Evolutionary conservation across 2,113 vertebrate genomes (phyloP).

Genomic region (Sebastes fasciatus): DNA sequence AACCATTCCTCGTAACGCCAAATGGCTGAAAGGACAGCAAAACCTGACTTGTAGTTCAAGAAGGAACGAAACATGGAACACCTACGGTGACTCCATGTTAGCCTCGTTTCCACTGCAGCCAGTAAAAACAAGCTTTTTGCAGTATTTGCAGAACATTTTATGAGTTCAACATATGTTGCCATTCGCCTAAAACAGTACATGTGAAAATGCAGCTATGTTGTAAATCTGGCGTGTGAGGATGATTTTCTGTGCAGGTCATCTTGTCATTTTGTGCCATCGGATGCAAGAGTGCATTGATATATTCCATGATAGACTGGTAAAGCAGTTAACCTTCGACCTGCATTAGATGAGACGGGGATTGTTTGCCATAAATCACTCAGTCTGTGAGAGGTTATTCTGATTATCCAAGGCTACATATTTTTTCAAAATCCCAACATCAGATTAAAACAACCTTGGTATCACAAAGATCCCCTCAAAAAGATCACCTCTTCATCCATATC

Average conservation of each 20-base stretch:
- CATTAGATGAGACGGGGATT: not conserved
- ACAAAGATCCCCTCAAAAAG: not conserved
- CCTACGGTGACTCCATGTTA: constrained; percentile 22
- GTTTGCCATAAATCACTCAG: constrained; percentile 9
- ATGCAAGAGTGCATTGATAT: not conserved
- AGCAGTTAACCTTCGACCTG: constrained; percentile 17
- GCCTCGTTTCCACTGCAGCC: constrained; percentile 20
- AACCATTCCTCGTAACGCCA: constrained; percentile 20
- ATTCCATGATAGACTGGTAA: not conserved
- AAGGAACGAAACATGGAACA: constrained; percentile 44
- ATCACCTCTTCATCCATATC: constrained; percentile 12
- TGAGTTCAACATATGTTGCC: constrained; percentile 47
- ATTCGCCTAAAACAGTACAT: constrained; percentile 16
- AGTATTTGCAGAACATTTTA: constrained; percentile 43
- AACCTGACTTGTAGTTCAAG: constrained; percentile 29
- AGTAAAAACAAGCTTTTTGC: constrained; percentile 44
- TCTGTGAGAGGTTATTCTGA: not conserved
- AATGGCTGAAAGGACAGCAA: constrained; percentile 23
- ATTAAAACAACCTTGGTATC: not conserved
- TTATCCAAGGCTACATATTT: not conserved
- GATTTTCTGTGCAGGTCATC: not conserved
- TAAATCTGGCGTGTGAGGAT: not conserved
- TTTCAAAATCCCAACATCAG: not conserved
- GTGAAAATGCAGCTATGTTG: not conserved
- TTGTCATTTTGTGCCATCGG: not conserved